Percentiles rank a stretch among this genome's conserved stretches.
phyloP scores from a whole-genome alignment of 2,888 invertebrate genomes.

The Eilema depressum region DNA sequence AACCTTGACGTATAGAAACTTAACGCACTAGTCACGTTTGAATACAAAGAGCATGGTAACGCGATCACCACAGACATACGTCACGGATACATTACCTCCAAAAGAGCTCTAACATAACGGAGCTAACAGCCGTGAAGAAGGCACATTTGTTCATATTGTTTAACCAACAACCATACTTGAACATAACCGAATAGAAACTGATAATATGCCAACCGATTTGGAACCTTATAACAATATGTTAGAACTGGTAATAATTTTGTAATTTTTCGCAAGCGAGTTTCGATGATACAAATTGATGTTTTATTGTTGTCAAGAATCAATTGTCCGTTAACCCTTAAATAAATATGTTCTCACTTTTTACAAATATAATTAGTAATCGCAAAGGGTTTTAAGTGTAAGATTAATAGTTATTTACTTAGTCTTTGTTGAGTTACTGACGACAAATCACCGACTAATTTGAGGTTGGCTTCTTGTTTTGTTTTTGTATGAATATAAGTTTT shows the following conservation, averaged over 20 bases:
- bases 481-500: background rate
- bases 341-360: slow-evolving; percentile 47
- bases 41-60: slow-evolving; percentile 42
- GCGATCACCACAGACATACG: slow-evolving; percentile 35
- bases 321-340: slow-evolving; percentile 46
- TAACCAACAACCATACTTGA: slow-evolving; percentile 12
- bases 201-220: slow-evolving; percentile 11
- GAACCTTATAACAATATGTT: background rate
- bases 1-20: slow-evolving; percentile 46
- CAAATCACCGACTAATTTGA: too few relatives aligned
- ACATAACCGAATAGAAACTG: slow-evolving; percentile 16
- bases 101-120: slow-evolving; percentile 38
- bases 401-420: background rate
- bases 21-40: slow-evolving; percentile 34
- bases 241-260: background rate
- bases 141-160: slow-evolving; percentile 35
- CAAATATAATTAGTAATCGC: background rate
- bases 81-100: slow-evolving; percentile 34
- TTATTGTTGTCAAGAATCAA: slow-evolving; percentile 33
- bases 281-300: slow-evolving; percentile 33
- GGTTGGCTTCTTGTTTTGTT: background rate
- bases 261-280: slow-evolving; percentile 13
- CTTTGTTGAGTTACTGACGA: background rate
- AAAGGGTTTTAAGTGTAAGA: slow-evolving; percentile 1
- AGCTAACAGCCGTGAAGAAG: slow-evolving; percentile 35